These are phyloP conservation scores for Steromphala cineraria DNA, from an alignment of 2,888 invertebrate genomes.

Conservation along the genomic window DNA sequence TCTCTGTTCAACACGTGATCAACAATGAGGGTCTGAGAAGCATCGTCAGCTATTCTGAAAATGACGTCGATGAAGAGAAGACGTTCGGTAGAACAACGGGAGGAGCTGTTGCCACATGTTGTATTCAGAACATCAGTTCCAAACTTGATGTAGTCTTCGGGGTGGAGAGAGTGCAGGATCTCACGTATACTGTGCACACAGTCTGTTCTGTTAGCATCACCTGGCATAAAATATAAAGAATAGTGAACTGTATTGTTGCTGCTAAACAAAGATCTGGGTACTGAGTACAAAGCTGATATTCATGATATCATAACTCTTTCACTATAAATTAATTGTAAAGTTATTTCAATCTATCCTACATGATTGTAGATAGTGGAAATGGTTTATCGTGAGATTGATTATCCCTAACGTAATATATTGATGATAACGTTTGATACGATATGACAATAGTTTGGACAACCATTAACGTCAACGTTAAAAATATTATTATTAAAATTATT, in stretches of 20 bases:
- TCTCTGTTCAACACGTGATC: conserved; percentile 35
- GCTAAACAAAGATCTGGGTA: too few relatives aligned
- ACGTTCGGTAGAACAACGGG: conserved; percentile 41
- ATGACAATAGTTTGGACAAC: too few relatives aligned
- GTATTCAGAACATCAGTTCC: conserved; percentile 33
- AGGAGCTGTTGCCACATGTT: conserved; percentile 36
- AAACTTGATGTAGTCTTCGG: conserved; percentile 38
- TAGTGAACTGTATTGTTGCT: not conserved
- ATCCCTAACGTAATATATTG: too few relatives aligned
- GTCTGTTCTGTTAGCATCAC: conserved; percentile 44
- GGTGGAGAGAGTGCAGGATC: conserved; percentile 34
- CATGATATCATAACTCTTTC: too few relatives aligned
- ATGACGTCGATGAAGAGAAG: conserved; percentile 50
- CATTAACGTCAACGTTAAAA: too few relatives aligned
- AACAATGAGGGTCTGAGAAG: conserved; percentile 46
- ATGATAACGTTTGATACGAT: too few relatives aligned
- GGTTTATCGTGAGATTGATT: too few relatives aligned
- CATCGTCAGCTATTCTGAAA: conserved; percentile 39
- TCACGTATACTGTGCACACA: conserved; percentile 46
- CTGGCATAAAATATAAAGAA: conserved; percentile 27
- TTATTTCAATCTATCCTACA: too few relatives aligned
- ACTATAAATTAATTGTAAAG: too few relatives aligned
- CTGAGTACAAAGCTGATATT: too few relatives aligned
- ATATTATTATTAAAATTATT: too few relatives aligned
- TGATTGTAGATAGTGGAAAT: too few relatives aligned